phyloP scores from a whole-genome alignment of 2,113 vertebrate species.

The Ellobius talpinus region DNA sequence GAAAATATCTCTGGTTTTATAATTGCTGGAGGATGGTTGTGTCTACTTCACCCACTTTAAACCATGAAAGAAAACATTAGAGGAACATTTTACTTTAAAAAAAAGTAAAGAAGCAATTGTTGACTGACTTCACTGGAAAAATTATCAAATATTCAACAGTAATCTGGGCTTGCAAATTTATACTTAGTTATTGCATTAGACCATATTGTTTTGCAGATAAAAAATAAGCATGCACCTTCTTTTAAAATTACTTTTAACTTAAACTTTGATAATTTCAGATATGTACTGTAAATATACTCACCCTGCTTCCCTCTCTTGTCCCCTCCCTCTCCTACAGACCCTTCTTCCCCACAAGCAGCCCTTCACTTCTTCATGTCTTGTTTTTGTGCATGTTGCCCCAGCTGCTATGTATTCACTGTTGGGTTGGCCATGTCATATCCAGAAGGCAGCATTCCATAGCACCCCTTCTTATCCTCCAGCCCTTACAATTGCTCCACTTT shows the following conservation, averaged over 20 bases:
- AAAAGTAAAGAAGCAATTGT: not conserved
- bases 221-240: not conserved
- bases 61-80: not conserved
- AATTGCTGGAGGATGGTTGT: not conserved
- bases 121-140: conserved; percentile 7
- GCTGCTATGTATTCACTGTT: not conserved
- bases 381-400: not conserved
- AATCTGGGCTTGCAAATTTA: not conserved
- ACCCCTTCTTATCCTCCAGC: not conserved
- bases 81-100: not conserved
- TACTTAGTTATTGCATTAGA: not conserved
- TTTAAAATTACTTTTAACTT: not conserved
- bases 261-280: not conserved
- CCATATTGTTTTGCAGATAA: not conserved
- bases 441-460: not conserved
- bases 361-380: not conserved
- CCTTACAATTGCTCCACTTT: not conserved
- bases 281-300: not conserved
- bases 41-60: not conserved
- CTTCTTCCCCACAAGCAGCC: no score
- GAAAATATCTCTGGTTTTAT: not conserved
- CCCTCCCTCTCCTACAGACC: not conserved
- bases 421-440: not conserved
- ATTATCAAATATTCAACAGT: not conserved
- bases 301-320: not conserved